phyloP scores from a whole-genome alignment of 1,140 invertebrate species.

The Teleogryllus occipitalis region DNA sequence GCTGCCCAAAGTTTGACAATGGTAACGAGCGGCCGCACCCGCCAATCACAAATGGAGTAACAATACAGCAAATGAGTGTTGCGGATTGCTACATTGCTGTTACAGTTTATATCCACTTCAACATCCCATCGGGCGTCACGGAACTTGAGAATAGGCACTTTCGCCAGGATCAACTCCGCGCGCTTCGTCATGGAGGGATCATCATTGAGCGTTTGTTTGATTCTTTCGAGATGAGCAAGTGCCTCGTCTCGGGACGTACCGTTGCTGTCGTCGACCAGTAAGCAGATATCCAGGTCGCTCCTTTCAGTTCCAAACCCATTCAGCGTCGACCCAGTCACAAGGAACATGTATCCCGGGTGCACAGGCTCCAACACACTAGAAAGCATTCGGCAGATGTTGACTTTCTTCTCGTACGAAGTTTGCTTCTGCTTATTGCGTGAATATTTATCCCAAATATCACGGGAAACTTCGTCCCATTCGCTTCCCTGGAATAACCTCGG shows the following conservation, averaged over 20 bases:
- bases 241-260: constrained; percentile 65
- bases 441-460: too few relatives aligned
- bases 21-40: constrained; percentile 82
- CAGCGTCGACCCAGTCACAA: constrained; percentile 93
- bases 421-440: too few relatives aligned
- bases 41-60: constrained; percentile 90
- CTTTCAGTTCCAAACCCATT: constrained; percentile 86
- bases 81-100: constrained; percentile 88
- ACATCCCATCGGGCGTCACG: constrained; percentile 60
- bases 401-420: too few relatives aligned
- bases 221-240: constrained; percentile 56
- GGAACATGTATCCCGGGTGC: constrained; percentile 68
- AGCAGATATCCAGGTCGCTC: constrained; percentile 94
- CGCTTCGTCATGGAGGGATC: constrained; percentile 47
- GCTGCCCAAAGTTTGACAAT: constrained; percentile 93
- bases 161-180: constrained; percentile 79
- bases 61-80: constrained; percentile 90
- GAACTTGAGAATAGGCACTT: constrained; percentile 91
- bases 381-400: too few relatives aligned
- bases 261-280: constrained; percentile 67
- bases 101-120: constrained; percentile 94
- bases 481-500: too few relatives aligned
- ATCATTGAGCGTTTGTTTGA: constrained; percentile 49
- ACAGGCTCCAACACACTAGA: constrained; percentile 33
- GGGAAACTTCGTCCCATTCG: too few relatives aligned